Conservation (phyloP, 2,113 vertebrate genomes). For the Oryzias melastigma region DNA sequence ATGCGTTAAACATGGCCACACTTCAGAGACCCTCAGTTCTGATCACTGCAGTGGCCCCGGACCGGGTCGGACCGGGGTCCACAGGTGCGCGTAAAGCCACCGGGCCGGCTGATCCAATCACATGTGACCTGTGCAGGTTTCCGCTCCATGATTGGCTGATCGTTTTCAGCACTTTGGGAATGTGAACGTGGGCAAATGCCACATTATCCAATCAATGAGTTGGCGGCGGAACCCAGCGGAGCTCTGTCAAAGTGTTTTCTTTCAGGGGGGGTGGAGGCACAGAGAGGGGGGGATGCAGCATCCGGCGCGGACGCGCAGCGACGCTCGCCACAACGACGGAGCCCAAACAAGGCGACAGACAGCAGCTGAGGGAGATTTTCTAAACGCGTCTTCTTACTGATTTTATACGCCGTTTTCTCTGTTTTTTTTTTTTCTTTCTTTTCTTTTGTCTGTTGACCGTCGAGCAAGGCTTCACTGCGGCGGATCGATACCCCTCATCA, state of each 20-base stretch:
- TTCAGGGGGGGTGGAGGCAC: conserved; percentile 3
- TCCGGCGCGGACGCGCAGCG: conserved; percentile 25
- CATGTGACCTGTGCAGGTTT: fast-evolving
- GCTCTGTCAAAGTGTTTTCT: conserved; percentile 30
- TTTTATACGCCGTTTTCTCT: neutral
- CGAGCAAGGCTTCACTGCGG: conserved; percentile 43
- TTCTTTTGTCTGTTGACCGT: neutral
- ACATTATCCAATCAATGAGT: conserved; percentile 64
- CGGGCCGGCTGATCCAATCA: conserved; percentile 31
- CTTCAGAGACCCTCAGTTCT: too few species aligned
- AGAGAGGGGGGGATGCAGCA: conserved; percentile 9
- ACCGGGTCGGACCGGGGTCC: conserved; percentile 2
- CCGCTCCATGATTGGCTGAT: conserved; percentile 51
- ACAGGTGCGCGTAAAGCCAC: conserved; percentile 13
- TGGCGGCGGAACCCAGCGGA: conserved; percentile 45
- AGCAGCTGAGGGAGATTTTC: neutral
- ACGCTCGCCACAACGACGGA: conserved; percentile 19
- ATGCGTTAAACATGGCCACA: too few species aligned
- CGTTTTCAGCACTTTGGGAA: conserved; percentile 47
- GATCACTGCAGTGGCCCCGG: too few species aligned
- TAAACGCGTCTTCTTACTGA: conserved; percentile 7
- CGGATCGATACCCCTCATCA: conserved; percentile 34
- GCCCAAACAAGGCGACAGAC: conserved; percentile 17
- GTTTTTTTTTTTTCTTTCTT: neutral
- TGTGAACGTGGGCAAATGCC: conserved; percentile 43